A percentile compares a stretch with the other conserved stretches of the same genome.
Evolutionary conservation across 2,113 vertebrate genomes (phyloP).

Genomic region (Trichechus manatus): DNA sequence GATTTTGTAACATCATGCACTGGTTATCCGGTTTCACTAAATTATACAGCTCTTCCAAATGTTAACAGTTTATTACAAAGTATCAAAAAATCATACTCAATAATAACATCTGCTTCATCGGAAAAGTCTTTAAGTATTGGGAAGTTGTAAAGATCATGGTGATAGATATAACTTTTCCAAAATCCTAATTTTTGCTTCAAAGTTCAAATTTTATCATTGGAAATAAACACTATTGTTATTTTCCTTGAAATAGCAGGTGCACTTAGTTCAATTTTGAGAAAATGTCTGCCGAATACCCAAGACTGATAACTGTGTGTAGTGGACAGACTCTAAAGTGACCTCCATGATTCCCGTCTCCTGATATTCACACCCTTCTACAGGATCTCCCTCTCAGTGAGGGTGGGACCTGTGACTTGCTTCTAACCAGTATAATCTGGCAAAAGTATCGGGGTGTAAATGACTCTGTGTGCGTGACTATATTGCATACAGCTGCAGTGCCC

Average conservation of each 20-base stretch:
- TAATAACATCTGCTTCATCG: not conserved
- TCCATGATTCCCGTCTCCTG: not conserved
- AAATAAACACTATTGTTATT: constrained; percentile 17
- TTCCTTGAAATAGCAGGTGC: not conserved
- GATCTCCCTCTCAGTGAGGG: not conserved
- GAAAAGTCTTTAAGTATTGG: not conserved
- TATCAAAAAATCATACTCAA: constrained; percentile 21
- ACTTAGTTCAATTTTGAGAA: not conserved
- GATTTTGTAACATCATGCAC: too few relatives aligned
- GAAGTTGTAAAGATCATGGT: constrained; percentile 1
- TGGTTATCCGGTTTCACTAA: too few relatives aligned
- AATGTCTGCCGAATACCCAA: constrained; percentile 11
- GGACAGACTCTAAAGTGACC: not conserved
- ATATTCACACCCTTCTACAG: not conserved
- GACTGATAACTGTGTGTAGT: not conserved
- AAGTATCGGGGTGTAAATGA: not conserved
- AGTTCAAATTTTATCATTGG: not conserved
- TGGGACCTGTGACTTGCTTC: not conserved
- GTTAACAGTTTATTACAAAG: constrained; percentile 11
- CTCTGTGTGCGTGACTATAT: not conserved
- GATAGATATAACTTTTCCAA: constrained; percentile 2
- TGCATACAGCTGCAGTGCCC: not conserved
- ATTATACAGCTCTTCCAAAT: not conserved
- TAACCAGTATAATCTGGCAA: not conserved
- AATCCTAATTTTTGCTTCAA: too few relatives aligned